Evolutionary conservation across 2,888 invertebrate genomes (phyloP).

Genomic region (Cheilosia scutellata): DNA sequence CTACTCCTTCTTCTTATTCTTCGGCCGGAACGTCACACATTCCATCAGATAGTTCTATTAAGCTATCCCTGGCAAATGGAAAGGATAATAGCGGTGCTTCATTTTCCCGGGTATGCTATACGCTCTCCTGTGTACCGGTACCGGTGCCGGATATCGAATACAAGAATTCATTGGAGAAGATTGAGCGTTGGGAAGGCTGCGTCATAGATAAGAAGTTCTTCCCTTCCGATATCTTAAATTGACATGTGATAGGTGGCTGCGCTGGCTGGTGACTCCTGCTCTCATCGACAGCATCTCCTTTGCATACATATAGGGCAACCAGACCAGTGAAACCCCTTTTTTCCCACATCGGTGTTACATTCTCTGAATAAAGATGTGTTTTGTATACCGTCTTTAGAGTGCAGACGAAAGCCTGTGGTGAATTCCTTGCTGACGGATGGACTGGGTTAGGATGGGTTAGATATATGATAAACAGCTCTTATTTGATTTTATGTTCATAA

Average conservation of each 20-base stretch:
- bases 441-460: conserved; percentile 33
- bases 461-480: conserved; percentile 66
- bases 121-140: conserved; percentile 10
- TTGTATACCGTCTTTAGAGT: background rate
- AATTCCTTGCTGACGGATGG: conserved; percentile 12
- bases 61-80: conserved; percentile 36
- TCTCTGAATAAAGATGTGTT: conserved; percentile 12
- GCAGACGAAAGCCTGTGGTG: conserved; percentile 13
- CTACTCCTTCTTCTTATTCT: conserved; percentile 17
- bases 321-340: background rate
- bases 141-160: conserved; percentile 62
- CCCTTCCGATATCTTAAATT: conserved; percentile 63
- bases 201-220: conserved; percentile 53
- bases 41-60: conserved; percentile 44
- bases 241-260: conserved; percentile 55
- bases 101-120: background rate
- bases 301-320: conserved; percentile 5
- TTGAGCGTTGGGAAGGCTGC: conserved; percentile 42
- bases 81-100: conserved; percentile 31
- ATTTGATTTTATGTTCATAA: conserved; percentile 69
- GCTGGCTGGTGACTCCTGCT: background rate
- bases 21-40: conserved; percentile 48
- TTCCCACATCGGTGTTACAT: background rate
- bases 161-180: conserved; percentile 42
- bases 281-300: conserved; percentile 15